phyloP scores from a whole-genome alignment of 2,888 invertebrate genomes.

The Neocrepidodera transversa region DNA sequence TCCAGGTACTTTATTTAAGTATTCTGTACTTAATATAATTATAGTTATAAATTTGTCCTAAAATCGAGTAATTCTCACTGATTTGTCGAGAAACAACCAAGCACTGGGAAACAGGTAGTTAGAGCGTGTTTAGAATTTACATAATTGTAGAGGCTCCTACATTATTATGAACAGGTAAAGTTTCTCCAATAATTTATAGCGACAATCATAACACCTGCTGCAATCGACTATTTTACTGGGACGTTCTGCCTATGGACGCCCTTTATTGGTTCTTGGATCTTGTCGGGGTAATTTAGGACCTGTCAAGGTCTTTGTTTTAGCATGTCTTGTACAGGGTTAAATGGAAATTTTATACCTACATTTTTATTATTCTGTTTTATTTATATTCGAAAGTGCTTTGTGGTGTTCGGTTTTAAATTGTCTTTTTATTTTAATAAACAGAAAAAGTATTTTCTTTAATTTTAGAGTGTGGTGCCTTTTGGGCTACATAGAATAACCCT shows the following conservation, averaged over 20 bases:
- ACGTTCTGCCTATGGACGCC: conserved; percentile 20
- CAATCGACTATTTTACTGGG: conserved; percentile 54
- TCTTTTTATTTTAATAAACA: no score
- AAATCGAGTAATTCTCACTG: conserved; percentile 29
- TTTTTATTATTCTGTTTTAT: no score
- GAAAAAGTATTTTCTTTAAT: no score
- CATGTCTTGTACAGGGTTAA: conserved; percentile 1
- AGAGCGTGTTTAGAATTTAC: conserved; percentile 49
- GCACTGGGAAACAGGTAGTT: conserved; percentile 30
- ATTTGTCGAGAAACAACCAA: conserved; percentile 44
- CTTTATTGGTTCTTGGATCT: conserved; percentile 19
- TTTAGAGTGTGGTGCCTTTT: no score
- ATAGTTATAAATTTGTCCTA: no score
- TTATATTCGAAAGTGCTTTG: no score
- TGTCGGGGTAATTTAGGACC: conserved; percentile 38
- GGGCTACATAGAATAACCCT: no score
- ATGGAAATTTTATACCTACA: no score
- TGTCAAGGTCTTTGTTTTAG: conserved; percentile 39
- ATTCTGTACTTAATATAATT: no score
- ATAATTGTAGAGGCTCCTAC: conserved; percentile 55
- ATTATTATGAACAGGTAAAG: conserved; percentile 59
- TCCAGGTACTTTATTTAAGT: no score
- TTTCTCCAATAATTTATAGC: conserved; percentile 59
- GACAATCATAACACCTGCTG: conserved; percentile 61
- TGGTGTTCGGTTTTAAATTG: no score